Conservation (phyloP, 2,797 vertebrate genomes). For the Hyperoplus lanceolatus region DNA sequence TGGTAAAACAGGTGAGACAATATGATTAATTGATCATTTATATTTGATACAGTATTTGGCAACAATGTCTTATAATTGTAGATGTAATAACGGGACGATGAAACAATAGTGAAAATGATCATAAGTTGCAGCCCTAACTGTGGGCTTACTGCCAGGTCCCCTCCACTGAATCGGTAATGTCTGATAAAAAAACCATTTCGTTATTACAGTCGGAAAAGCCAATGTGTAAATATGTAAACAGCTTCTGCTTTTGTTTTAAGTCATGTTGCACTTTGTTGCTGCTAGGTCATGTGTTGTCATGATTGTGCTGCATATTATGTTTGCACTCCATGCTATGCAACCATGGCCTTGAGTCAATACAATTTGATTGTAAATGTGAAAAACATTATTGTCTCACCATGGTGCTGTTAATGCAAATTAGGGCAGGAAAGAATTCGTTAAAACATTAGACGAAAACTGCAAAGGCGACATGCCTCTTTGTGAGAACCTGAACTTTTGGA, state of each 20-base stretch:
- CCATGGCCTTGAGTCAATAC: neutral
- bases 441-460: neutral
- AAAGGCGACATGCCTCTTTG: neutral
- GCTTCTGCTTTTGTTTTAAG: neutral
- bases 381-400: neutral
- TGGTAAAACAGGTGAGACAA: neutral
- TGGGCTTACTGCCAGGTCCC: neutral
- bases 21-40: neutral
- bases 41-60: neutral
- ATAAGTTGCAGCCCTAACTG: neutral
- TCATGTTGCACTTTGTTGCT: neutral
- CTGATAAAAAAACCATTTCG: neutral
- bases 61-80: neutral
- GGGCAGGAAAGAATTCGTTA: accelerated
- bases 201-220: neutral
- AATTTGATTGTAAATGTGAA: neutral
- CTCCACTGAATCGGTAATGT: neutral
- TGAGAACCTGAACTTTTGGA: neutral
- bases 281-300: neutral
- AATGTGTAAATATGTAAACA: neutral
- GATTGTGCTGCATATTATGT: neutral
- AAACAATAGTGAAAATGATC: neutral
- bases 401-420: neutral
- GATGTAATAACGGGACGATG: neutral
- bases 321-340: too few relatives aligned